phyloP scores from a whole-genome alignment of 1,140 invertebrate species.

The Calephelis virginiensis region DNA sequence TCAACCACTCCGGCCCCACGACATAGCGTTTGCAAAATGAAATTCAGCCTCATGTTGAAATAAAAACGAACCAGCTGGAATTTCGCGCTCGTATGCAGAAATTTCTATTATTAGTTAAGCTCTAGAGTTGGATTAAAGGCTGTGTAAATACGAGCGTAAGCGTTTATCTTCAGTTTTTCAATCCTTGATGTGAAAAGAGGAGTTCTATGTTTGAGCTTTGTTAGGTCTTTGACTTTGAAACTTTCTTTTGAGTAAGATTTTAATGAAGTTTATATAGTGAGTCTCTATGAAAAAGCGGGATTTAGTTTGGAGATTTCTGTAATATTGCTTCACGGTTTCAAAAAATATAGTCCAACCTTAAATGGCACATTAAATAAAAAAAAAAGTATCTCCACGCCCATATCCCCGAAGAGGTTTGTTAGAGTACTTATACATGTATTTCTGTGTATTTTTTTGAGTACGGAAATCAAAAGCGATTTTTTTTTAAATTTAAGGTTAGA shows the following conservation, averaged over 20 bases:
- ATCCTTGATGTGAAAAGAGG: not conserved
- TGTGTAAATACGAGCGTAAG: not conserved
- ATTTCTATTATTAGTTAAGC: constrained; percentile 11
- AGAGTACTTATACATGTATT: no score
- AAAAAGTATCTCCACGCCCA: no score
- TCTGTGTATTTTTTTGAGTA: no score
- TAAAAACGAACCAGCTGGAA: constrained; percentile 6
- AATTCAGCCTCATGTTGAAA: constrained; percentile 30
- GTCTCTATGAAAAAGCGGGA: not conserved
- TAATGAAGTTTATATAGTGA: not conserved
- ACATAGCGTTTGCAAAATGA: constrained; percentile 25
- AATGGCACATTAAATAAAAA: no score
- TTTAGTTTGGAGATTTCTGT: no score
- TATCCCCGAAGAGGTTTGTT: no score
- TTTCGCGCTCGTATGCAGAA: not conserved
- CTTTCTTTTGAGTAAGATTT: no score
- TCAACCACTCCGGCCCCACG: constrained; percentile 29
- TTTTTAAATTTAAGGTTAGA: no score
- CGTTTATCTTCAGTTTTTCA: constrained; percentile 1
- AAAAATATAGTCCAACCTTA: no score
- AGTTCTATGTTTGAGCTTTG: not conserved
- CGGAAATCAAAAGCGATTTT: no score
- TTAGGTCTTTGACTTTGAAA: not conserved
- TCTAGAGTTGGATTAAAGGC: constrained; percentile 4
- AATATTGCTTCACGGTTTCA: no score